Conservation (phyloP, 2,797 vertebrate species). For the Eulemur albifrons region DNA sequence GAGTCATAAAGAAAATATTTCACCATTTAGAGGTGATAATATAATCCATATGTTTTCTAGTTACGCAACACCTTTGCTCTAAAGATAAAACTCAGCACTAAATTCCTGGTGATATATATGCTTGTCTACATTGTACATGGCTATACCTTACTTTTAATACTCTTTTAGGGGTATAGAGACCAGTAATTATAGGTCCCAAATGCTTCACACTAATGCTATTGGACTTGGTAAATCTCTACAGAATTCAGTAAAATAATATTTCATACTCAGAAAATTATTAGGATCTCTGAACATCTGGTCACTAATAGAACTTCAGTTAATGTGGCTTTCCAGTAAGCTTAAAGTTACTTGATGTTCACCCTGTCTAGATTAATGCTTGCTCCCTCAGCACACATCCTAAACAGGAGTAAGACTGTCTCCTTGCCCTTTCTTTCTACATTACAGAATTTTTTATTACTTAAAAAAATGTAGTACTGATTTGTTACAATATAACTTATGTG, state of each 20-base stretch:
- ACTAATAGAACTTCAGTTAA: not conserved
- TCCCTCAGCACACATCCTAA: not conserved
- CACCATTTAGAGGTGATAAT: conserved; percentile 25
- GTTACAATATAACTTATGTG: not conserved
- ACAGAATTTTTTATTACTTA: not conserved
- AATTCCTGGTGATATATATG: not conserved
- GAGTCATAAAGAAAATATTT: not conserved
- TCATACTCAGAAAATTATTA: not conserved
- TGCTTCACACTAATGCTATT: not conserved
- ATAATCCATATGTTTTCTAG: not conserved
- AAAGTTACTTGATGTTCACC: not conserved
- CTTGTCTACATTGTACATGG: not conserved
- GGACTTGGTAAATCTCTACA: conserved; percentile 1
- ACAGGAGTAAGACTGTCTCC: not conserved
- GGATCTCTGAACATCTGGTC: not conserved
- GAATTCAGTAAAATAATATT: not conserved
- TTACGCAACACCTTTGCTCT: not conserved
- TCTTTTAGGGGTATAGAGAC: not conserved
- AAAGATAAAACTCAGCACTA: not conserved
- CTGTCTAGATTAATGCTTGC: not conserved
- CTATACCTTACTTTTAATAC: not conserved
- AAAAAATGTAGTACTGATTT: not conserved
- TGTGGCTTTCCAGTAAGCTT: not conserved
- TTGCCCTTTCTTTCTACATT: not conserved
- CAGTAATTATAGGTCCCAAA: not conserved